Conservation (phyloP, 2,888 invertebrate genomes). For the Colletes collaris region DNA sequence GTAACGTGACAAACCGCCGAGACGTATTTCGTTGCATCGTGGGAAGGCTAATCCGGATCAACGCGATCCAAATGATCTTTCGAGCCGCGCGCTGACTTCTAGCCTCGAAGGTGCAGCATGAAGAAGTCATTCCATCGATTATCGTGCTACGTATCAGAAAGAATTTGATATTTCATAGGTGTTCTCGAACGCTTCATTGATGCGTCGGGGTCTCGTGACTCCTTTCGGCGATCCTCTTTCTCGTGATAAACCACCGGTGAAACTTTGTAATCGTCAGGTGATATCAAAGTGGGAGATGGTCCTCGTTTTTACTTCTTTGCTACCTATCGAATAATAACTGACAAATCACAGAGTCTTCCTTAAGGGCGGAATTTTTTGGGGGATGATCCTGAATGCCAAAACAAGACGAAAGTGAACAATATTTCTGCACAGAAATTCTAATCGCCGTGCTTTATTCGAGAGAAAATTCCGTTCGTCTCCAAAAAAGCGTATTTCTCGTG, state of each 20-base stretch:
- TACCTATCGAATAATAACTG: too few relatives aligned
- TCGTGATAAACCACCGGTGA: too few relatives aligned
- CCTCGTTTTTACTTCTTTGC: too few relatives aligned
- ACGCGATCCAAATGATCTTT: constrained; percentile 55
- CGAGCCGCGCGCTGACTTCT: constrained; percentile 45
- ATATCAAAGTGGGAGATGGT: too few relatives aligned
- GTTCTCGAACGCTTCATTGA: constrained; percentile 24
- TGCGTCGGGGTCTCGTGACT: constrained; percentile 2
- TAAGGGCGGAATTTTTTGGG: too few relatives aligned
- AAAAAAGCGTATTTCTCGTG: background rate
- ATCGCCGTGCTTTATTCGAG: background rate
- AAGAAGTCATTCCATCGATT: constrained; percentile 56
- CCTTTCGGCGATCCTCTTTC: constrained; percentile 4
- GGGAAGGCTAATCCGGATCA: constrained; percentile 58
- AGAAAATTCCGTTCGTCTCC: too few relatives aligned
- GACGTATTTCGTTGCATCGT: constrained; percentile 29
- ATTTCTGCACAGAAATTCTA: too few relatives aligned
- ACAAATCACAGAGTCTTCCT: too few relatives aligned
- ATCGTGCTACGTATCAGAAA: constrained; percentile 48
- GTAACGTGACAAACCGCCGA: constrained; percentile 13
- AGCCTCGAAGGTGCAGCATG: constrained; percentile 53
- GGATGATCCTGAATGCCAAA: too few relatives aligned
- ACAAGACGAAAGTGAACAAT: too few relatives aligned
- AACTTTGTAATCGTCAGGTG: too few relatives aligned
- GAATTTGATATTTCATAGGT: constrained; percentile 55